phyloP scores from a whole-genome alignment of 2,113 vertebrate species.

The Protobothrops mucrosquamatus region DNA sequence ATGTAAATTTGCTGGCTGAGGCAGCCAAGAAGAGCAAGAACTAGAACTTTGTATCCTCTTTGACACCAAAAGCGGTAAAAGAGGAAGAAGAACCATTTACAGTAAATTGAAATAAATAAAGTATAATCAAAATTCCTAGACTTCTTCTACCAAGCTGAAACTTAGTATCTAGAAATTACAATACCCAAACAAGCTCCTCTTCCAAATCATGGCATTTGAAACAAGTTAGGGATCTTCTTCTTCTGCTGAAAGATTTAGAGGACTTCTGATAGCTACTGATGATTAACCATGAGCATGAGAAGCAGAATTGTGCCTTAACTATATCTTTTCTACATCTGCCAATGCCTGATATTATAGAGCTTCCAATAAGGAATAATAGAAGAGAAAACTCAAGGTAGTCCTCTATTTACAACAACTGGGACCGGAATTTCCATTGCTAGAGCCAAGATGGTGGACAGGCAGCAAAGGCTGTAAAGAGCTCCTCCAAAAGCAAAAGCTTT shows the following conservation, averaged over 20 bases:
- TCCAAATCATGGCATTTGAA: not conserved
- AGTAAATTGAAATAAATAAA: not conserved
- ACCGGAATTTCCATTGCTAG: not conserved
- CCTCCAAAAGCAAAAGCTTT: too few species aligned
- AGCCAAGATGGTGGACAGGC: too few species aligned
- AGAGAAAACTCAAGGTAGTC: not conserved
- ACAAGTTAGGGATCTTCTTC: not conserved
- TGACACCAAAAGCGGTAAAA: too few species aligned
- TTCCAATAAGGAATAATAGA: not conserved
- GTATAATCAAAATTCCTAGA: not conserved
- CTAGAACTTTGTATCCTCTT: too few species aligned
- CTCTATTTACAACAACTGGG: not conserved
- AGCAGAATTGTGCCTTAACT: not conserved
- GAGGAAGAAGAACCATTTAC: too few species aligned
- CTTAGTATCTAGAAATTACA: not conserved
- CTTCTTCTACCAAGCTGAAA: not conserved
- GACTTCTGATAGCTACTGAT: not conserved
- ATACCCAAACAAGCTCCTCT: not conserved
- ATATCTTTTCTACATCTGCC: not conserved
- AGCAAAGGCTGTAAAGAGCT: too few species aligned
- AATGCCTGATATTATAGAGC: not conserved
- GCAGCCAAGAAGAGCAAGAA: too few species aligned
- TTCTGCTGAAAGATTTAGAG: not conserved
- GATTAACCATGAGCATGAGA: not conserved
- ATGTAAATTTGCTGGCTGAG: not conserved